Evolutionary conservation across 2,113 vertebrate genomes (phyloP).

Genomic region (Cyprinodon variegatus): DNA sequence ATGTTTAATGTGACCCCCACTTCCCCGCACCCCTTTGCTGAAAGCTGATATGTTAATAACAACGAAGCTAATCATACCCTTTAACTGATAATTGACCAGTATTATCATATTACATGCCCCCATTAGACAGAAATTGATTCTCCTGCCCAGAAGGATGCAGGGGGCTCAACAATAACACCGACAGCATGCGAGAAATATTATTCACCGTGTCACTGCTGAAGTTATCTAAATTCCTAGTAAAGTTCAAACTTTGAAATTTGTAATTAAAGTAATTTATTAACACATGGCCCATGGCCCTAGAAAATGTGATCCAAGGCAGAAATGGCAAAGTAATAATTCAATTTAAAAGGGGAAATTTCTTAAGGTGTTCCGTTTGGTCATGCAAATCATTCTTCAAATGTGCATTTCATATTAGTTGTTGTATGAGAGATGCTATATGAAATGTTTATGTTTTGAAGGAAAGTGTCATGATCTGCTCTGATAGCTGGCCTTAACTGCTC

Average conservation of each 20-base stretch:
- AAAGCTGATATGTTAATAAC: constrained; percentile 61
- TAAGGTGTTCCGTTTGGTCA: constrained; percentile 71
- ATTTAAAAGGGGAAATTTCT: constrained; percentile 56
- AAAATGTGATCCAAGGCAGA: constrained; percentile 66
- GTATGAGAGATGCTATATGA: constrained; percentile 71
- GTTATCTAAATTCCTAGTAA: constrained; percentile 63
- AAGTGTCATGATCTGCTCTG: too few species aligned
- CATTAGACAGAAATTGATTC: constrained; percentile 69
- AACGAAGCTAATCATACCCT: constrained; percentile 55
- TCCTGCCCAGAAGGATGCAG: constrained; percentile 42
- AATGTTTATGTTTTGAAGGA: background rate
- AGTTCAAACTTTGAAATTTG: constrained; percentile 67
- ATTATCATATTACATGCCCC: constrained; percentile 60
- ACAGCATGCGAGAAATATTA: constrained; percentile 40
- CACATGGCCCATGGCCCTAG: constrained; percentile 59
- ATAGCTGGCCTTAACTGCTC: too few species aligned
- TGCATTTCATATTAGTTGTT: constrained; percentile 69
- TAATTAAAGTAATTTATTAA: constrained; percentile 70
- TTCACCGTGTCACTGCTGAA: constrained; percentile 37
- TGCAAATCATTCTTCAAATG: constrained; percentile 60
- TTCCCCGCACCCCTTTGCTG: background rate
- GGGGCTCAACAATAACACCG: constrained; percentile 42
- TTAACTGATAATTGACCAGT: constrained; percentile 60
- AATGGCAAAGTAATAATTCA: constrained; percentile 76
- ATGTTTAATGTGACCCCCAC: constrained; percentile 29